Base-by-base conservation (phyloP, 2,888 invertebrate species). In the Bugulina stolonifera region DNA sequence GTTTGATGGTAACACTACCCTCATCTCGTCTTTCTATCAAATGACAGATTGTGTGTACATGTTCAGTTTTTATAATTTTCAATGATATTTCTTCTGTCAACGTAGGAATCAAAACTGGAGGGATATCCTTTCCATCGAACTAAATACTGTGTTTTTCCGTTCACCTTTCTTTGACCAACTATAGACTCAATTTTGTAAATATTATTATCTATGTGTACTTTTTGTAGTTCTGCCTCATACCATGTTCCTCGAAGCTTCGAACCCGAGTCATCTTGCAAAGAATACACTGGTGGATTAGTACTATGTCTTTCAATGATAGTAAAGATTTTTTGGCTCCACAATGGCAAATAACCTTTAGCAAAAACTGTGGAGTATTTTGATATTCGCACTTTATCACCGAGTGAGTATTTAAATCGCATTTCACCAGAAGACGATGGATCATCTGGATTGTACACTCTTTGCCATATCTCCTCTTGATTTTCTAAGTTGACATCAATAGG, bases 251-350 rank as follows among this genome's bases (percentile, higher is more conserved):
- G 23, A 27, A 71, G 71, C 29, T 34, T 22, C 3, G 23, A 23
- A 22, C 71, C 71, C 3, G 43, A 54, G 2, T 52, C 54, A 52
- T 3, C 71, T 18, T 25, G 27, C 27, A 71, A 71, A 34, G 1
- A 52, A 54, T 71, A 71, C n/a, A 71, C 71, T 27, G 71, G 71
- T 27, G 71, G 71, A 27, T 71, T 43, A 10, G 54, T 52, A 25
- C 32, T 25, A 71, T 52, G 54, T 0, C 18, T 0, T 18, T 52
- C 1, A 18, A 5, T 52, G 29, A 71, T 23, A 0, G 57, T 57
- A 27, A 57, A 57, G 5, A 57, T 57, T n/a, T 57, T n/a, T 57
- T 27, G 10, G 25, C 57, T 57, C 57, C 57, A 57, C n/a, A 23
- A 57, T 14, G 57, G 57, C n/a, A 57, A 14, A n/a, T 57, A 27